Evolutionary conservation across 2,113 vertebrate genomes (phyloP), one percentile per base, ranked within the genome.

Genomic region (Gobius niger): DNA sequence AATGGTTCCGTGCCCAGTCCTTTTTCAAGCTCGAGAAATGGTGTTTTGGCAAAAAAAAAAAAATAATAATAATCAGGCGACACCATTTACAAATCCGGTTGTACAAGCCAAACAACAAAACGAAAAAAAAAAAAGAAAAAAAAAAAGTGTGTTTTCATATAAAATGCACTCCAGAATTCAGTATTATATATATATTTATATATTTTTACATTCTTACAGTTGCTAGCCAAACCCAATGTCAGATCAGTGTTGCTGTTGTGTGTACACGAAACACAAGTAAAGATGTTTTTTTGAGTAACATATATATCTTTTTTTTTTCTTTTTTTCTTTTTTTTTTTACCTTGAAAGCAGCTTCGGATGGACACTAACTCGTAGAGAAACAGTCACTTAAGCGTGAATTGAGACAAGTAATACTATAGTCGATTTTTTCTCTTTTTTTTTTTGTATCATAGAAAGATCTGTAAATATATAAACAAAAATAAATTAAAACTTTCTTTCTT

Each of bases 161-260:
- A 86, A 89, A 89, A 88, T 68, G 85, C 84, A 86, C 88, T 91
- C 83, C 82, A 77, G 72, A 81, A 86, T 84, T 86, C 63, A 63
- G 80, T 57, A 84, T 77, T 24, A 71, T 75, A 46, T 46, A 8
- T 46, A 54, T 51, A 51, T 57, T 34, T 57, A 56, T 56, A 57
- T 57, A 57, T 79, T 85, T 75, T 85, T 89, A 92, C 86, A 92
- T 91, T 91, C 87, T 89, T 84, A 46, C 81, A 63, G 60, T 70
- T 62, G 73, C 47, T 72, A 75, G 59, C 67, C 81, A 74, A 66
- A 83, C 69, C 81, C 77, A 75, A 51, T 57, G 41, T 82, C 77
- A 76, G 64, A 83, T 61, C n/a, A 16, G 57, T 76, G 65, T 75
- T 70, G 73, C 78, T 72, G 70, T 65, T 73, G 85, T 89, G 77